Conservation (phyloP, 2,888 invertebrate species). For the Synergus japonicus region DNA sequence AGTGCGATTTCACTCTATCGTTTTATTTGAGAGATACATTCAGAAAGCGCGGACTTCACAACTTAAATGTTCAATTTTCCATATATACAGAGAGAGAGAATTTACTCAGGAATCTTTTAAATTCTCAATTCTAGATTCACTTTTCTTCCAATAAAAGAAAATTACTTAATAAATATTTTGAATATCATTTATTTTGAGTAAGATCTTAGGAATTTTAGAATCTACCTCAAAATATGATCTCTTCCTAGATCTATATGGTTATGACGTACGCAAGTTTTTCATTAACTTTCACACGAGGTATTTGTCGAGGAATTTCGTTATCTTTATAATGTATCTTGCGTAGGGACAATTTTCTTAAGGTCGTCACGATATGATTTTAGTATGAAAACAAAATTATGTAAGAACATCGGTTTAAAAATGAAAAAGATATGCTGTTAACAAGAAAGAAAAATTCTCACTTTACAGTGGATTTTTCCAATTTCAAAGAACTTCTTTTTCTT, state of each 20-base stretch:
- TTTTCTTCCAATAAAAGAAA: background rate
- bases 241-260: background rate
- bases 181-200: background rate
- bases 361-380: background rate
- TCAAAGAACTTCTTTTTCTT: background rate
- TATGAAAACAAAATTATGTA: background rate
- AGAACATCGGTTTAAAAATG: background rate
- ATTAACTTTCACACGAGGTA: background rate
- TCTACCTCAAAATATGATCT: background rate
- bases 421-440: background rate
- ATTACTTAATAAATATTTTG: background rate
- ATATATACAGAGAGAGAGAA: background rate
- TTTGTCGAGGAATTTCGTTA: background rate
- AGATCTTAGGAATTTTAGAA: background rate
- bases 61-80: background rate
- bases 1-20: constrained; percentile 34
- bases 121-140: background rate
- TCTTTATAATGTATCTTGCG: background rate
- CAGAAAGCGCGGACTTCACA: background rate
- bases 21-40: background rate
- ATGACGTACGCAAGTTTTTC: background rate
- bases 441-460: background rate
- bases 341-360: background rate
- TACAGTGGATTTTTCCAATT: background rate
- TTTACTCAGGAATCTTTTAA: background rate